Evolutionary conservation across 2,797 vertebrate genomes (phyloP).

Genomic region (Cynopterus sphinx): DNA sequence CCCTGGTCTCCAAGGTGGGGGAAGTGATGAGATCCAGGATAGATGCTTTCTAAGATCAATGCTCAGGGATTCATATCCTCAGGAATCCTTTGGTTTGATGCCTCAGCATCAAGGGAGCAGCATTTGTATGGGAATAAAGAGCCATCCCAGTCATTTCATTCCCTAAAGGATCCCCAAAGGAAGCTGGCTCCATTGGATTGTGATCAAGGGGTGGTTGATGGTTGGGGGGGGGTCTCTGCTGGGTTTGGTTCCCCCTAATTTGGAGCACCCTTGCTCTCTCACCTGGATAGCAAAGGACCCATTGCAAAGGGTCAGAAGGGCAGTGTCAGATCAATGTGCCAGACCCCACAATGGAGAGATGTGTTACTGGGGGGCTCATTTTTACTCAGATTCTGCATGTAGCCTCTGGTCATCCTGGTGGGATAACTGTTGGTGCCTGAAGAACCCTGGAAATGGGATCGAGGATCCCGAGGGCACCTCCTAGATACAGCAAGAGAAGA

Average conservation of each 20-base stretch:
- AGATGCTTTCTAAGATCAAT: background rate
- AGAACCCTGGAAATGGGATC: background rate
- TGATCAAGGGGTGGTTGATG: background rate
- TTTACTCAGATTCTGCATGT: too few relatives aligned
- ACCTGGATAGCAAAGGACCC: background rate
- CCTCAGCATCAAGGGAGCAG: background rate
- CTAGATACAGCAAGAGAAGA: background rate
- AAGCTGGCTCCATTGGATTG: background rate
- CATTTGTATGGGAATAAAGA: too few relatives aligned
- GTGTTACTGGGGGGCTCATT: background rate
- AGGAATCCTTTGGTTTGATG: slow-evolving; percentile 69
- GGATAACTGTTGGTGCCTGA: background rate
- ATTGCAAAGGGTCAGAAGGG: background rate
- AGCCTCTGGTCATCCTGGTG: too few relatives aligned
- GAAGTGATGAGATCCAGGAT: background rate
- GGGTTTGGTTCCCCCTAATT: background rate
- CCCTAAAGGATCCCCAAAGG: background rate
- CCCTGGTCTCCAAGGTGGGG: background rate
- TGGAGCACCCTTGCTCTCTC: background rate
- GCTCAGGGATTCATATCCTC: background rate
- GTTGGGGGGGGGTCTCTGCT: background rate
- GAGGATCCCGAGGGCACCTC: background rate
- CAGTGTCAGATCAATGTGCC: background rate
- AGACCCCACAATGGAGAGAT: fast-evolving
- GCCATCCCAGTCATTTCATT: background rate